A percentile compares a stretch with the other conserved stretches of the same genome.
phyloP scores from a whole-genome alignment of 2,113 vertebrate species.

The Platysternon megacephalum region DNA sequence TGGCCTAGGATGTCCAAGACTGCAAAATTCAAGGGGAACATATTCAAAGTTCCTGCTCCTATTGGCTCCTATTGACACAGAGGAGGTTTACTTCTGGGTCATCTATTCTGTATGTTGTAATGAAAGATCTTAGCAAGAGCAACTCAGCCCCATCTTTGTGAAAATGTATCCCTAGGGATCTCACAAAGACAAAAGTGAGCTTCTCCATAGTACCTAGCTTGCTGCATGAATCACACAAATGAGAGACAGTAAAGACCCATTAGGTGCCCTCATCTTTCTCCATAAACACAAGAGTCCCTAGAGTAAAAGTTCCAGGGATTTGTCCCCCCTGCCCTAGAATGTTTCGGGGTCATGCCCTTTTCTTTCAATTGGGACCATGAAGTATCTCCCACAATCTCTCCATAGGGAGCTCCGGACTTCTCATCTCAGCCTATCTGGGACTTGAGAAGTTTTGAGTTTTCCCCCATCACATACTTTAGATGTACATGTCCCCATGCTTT shows the following conservation, averaged over 20 bases:
- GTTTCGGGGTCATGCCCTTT: neutral
- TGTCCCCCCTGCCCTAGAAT: neutral
- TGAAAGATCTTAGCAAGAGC: neutral
- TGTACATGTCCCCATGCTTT: rapidly evolving
- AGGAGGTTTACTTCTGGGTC: neutral
- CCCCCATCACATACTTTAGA: neutral
- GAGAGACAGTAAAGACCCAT: neutral
- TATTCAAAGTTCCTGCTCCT: rapidly evolving
- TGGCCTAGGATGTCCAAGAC: neutral
- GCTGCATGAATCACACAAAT: neutral
- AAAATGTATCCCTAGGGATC: neutral
- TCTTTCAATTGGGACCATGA: neutral
- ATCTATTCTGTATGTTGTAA: neutral
- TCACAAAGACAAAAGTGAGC: rapidly evolving
- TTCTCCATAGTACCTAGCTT: neutral
- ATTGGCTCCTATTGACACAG: neutral
- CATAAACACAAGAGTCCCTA: neutral
- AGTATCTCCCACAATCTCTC: neutral
- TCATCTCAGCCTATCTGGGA: neutral
- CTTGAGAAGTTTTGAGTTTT: neutral
- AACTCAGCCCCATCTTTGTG: rapidly evolving
- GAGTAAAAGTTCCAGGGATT: neutral
- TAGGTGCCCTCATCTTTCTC: neutral
- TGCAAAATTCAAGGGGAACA: neutral
- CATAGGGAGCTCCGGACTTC: neutral